Evolutionary conservation across 2,888 invertebrate species (phyloP), one percentile per base, ranked within the genome.

Genomic region (Phortica magna): DNA sequence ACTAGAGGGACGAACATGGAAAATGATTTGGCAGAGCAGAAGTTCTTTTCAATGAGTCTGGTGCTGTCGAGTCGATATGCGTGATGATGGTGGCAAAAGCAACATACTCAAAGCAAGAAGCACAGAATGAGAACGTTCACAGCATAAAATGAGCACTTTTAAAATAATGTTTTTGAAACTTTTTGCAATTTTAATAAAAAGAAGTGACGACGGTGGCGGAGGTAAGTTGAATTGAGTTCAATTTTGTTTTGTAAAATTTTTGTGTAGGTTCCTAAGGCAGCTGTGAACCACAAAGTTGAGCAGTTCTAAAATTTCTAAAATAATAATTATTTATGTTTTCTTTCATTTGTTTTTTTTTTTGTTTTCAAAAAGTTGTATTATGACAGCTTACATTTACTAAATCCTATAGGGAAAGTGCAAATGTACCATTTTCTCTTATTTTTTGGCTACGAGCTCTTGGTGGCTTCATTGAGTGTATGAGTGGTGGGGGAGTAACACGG

Each of bases 181-280:
- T 61, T 85, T 87, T 83, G 79, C 82, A 83, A 80, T 82, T 83
- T 83, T 85, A 83, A 83, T 83, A 83, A 77, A 78, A 78, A 76
- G 22, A 61, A 31, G 9, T 43, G 70, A 61, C 64, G 78, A 74
- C 57, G 76, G 19, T 7, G 7, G 61, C 61, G 6, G 7, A 61
- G 22, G 22, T n/a, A 10, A 22, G 61, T 10, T 48, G 61, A 61
- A 12, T 14, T 22, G 7, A 9, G 22, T 79, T 76, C 76, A 76
- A 73, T 76, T 77, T 59, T 76, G 53, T 65, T 65, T 14, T 22
- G 65, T 14, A 31, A 6, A 74, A 31, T 17, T 48, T 42, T 48
- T 19, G 53, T 53, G 76, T 79, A 77, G 78, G 74, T 70, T n/a
- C 53, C 57, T 64, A 61, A 73, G 55, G 72, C 53, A 64, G 53